These are phyloP conservation scores for Trissolcus brochymenae DNA, from an alignment of 2,888 invertebrate species.

Conservation along the genomic window DNA sequence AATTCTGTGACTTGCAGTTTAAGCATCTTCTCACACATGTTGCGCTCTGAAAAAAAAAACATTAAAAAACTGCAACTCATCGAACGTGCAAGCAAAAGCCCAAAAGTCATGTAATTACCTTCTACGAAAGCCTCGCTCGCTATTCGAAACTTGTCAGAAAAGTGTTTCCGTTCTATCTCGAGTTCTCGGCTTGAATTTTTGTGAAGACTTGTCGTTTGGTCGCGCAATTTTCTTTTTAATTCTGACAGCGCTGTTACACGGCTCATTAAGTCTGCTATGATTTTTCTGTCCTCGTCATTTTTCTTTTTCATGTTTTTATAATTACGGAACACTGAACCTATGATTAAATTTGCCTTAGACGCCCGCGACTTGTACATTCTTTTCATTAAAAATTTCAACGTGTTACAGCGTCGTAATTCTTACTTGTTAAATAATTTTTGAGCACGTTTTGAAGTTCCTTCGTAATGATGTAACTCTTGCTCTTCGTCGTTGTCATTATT, in stretches of 20 bases:
- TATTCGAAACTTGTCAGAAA: slow-evolving; percentile 57
- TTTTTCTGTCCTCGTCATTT: slow-evolving; percentile 62
- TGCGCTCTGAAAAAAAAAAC: slow-evolving; percentile 60
- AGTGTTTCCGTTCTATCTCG: slow-evolving; percentile 61
- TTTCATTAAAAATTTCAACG: not conserved
- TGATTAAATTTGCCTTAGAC: not conserved
- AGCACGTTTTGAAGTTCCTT: slow-evolving; percentile 20
- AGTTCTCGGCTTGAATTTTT: slow-evolving; percentile 35
- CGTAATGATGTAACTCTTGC: slow-evolving; percentile 6
- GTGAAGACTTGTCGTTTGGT: slow-evolving; percentile 53
- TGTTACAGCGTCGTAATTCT: not conserved
- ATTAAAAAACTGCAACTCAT: not conserved
- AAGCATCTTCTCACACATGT: slow-evolving; percentile 61
- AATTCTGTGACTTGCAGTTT: slow-evolving; percentile 48
- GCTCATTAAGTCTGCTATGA: slow-evolving; percentile 62
- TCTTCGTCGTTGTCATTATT: slow-evolving; percentile 5
- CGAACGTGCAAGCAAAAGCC: not conserved
- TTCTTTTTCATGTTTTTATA: slow-evolving; percentile 63
- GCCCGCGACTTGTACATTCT: not conserved
- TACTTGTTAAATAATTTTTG: slow-evolving; percentile 32
- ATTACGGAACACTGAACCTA: slow-evolving; percentile 47
- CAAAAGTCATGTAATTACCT: slow-evolving; percentile 49
- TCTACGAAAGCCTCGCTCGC: slow-evolving; percentile 60
- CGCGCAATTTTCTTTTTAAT: slow-evolving; percentile 59
- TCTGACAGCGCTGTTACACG: slow-evolving; percentile 60